Evolutionary conservation across 2,888 invertebrate genomes (phyloP).

Genomic region (Diaphora mendica): DNA sequence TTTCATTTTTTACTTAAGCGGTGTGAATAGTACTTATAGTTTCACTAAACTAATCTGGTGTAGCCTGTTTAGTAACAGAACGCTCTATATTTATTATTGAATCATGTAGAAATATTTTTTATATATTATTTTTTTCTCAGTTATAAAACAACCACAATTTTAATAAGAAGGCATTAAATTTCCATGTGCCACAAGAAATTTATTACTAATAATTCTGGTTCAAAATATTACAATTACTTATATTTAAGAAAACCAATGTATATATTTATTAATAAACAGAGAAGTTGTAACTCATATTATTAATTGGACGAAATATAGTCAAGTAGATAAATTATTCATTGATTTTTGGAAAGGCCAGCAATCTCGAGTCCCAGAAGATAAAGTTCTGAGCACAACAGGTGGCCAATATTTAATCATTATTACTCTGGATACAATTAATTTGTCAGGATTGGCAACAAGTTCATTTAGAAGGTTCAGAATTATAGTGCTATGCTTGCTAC

Average conservation of each 20-base stretch:
- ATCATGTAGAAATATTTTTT: not conserved
- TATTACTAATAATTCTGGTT: not conserved
- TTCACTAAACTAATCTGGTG: not conserved
- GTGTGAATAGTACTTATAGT: not conserved
- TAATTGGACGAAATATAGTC: slow-evolving; percentile 22
- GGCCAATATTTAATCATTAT: slow-evolving; percentile 75
- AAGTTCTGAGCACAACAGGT: slow-evolving; percentile 67
- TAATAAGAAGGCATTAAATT: not conserved
- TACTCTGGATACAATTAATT: slow-evolving; percentile 73
- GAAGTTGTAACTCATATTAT: not conserved
- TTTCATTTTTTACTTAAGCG: not conserved
- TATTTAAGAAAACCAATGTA: not conserved
- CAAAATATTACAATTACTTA: not conserved
- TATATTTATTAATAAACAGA: not conserved
- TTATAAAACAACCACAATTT: not conserved
- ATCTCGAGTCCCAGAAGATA: slow-evolving; percentile 42
- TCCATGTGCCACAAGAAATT: not conserved
- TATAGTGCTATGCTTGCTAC: slow-evolving; percentile 18
- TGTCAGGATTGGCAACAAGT: slow-evolving; percentile 62
- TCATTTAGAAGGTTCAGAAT: slow-evolving; percentile 37
- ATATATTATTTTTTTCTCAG: too few species aligned
- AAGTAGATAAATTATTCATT: slow-evolving; percentile 27
- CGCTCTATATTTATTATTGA: too few species aligned
- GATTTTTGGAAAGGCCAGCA: slow-evolving; percentile 31
- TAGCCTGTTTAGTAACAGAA: not conserved